Conservation (phyloP, 2,113 vertebrate genomes). For the Spermophilus dauricus region DNA sequence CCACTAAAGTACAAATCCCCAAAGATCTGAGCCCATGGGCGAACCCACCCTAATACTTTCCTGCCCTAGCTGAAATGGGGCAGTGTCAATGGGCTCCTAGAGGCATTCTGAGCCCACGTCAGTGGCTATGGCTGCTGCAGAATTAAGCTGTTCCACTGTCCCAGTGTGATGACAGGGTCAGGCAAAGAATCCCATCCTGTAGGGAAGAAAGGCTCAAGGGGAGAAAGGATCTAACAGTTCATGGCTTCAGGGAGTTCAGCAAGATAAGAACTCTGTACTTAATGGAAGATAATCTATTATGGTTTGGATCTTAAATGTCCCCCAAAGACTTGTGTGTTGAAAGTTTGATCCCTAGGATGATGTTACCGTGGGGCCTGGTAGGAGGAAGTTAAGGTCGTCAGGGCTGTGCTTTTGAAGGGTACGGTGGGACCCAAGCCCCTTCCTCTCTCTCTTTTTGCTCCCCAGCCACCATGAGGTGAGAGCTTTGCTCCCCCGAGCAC, state of each 20-base stretch:
- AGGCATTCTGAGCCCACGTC: background rate
- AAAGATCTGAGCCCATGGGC: background rate
- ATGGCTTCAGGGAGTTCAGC: background rate
- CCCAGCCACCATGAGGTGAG: too few species aligned
- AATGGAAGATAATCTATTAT: background rate
- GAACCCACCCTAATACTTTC: background rate
- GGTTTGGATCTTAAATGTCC: background rate
- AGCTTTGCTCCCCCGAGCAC: too few species aligned
- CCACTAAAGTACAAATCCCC: background rate
- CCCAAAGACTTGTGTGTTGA: background rate
- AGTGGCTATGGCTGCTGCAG: background rate
- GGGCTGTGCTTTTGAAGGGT: background rate
- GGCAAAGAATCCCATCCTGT: background rate
- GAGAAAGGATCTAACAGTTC: background rate
- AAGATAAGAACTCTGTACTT: background rate
- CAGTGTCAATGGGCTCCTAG: too few species aligned
- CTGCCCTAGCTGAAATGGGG: background rate
- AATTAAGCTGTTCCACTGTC: background rate
- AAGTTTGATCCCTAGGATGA: background rate
- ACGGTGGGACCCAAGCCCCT: background rate
- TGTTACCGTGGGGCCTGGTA: background rate
- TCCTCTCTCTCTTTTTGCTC: background rate
- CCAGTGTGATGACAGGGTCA: background rate
- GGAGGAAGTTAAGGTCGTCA: background rate
- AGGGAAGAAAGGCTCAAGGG: background rate